Percentiles rank a stretch among this genome's conserved stretches.
Conservation (phyloP, 2,797 vertebrate genomes). For the Schizopygopsis pylzovi region DNA sequence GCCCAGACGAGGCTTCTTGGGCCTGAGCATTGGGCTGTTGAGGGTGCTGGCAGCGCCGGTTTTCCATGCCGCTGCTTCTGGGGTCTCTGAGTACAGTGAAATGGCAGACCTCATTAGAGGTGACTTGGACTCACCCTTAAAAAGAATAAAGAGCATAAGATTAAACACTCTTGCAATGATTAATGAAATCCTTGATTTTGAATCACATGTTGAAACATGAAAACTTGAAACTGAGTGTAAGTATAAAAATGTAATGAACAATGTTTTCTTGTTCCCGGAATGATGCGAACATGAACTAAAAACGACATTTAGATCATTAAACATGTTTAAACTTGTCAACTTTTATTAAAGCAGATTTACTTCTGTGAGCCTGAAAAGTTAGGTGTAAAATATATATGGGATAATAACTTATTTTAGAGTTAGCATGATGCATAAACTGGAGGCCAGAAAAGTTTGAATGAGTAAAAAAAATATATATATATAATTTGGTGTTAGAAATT, state of each 20-base stretch:
- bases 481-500: neutral
- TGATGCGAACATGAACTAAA: neutral
- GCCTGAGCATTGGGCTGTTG: constrained; percentile 71
- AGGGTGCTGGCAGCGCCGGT: constrained; percentile 80
- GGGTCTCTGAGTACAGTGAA: constrained; percentile 81
- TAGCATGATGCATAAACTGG: constrained; percentile 2
- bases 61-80: constrained; percentile 87
- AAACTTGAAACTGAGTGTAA: neutral
- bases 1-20: constrained; percentile 64
- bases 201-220: constrained; percentile 5
- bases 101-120: constrained; percentile 82
- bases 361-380: constrained; percentile 27
- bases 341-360: neutral
- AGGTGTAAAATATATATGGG: constrained; percentile 13
- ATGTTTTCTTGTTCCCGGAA: neutral
- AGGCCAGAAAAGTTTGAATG: constrained; percentile 35
- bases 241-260: neutral
- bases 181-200: neutral
- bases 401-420: constrained; percentile 31
- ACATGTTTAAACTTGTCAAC: neutral
- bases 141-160: constrained; percentile 41
- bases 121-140: constrained; percentile 76
- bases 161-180: neutral
- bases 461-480: neutral
- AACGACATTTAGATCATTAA: neutral